These are phyloP conservation scores for Helicoverpa zea DNA, from an alignment of 1,140 invertebrate genomes.

Conservation along the genomic window DNA sequence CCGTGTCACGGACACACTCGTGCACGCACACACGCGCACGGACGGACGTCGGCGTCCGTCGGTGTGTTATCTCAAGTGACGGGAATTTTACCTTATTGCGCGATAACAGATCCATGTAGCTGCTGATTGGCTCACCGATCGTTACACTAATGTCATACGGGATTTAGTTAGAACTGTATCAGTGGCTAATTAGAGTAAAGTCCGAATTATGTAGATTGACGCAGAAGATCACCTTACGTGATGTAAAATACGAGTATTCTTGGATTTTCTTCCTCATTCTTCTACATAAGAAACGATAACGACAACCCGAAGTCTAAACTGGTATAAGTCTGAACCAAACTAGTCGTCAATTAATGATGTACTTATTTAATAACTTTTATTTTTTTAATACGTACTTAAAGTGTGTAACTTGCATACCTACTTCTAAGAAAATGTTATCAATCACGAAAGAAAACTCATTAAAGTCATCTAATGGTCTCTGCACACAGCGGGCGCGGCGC, in stretches of 20 bases:
- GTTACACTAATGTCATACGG: slow-evolving; percentile 8
- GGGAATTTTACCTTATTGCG: slow-evolving; percentile 52
- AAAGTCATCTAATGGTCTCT: no score
- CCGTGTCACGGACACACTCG: neutral
- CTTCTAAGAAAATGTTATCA: no score
- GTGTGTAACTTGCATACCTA: no score
- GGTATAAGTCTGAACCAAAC: no score
- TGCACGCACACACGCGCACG: slow-evolving; percentile 16
- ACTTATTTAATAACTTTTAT: no score
- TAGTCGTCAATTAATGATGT: no score
- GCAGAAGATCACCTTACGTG: neutral
- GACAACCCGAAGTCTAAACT: no score
- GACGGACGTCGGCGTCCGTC: slow-evolving; percentile 1
- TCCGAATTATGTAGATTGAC: slow-evolving; percentile 5
- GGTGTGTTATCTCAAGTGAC: slow-evolving; percentile 44
- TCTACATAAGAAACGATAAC: no score
- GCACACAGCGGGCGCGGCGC: no score
- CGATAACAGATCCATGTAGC: slow-evolving; percentile 29
- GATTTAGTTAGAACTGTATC: slow-evolving; percentile 7
- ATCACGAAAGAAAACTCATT: no score
- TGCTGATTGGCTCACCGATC: slow-evolving; percentile 20
- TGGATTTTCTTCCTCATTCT: no score
- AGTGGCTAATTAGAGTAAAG: slow-evolving; percentile 14
- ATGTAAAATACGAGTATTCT: neutral
- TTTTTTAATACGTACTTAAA: no score